Base-by-base conservation (phyloP, 1,140 invertebrate genomes). In the Drosophila oshimai region DNA sequence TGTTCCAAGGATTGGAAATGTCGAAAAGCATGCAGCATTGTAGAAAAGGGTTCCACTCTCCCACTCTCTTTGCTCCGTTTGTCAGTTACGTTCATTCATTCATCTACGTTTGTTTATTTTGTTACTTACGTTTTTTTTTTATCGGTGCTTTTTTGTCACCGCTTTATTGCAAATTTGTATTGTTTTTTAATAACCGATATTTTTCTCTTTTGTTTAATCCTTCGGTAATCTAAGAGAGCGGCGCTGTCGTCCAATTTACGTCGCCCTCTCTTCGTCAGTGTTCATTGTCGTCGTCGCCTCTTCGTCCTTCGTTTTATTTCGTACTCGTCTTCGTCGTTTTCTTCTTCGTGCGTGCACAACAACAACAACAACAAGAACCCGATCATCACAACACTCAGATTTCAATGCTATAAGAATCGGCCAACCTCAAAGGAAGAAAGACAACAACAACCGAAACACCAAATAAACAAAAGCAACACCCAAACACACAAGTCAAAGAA, bases 221-320 rank as follows among this genome's bases (percentile, higher is more conserved):
- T n/a, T n/a, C n/a, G n/a, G n/a, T n/a, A n/a, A n/a, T 18, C 7
- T 0, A 24, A 18, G 17, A 45, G 33, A 68, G 62, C 47, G 64
- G 64, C 64, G 39, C 46, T 53, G 28, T 54, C 70, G 49, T 64
- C 49, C 45, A 47, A 54, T 54, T 49, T 26, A 18, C 44, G 15
- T 60, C 54, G 58, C 26, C 55, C 34, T 58, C 47, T 60, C 69
- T 61, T 57, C 18, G 45, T 71, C 58, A 53, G 28, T 34, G 69
- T 74, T 55, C 44, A 41, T 36, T 37, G 44, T 33, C 53, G 54
- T 65, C 51, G 65, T 72, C 46, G 72, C 60, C 46, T 68, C 69
- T 81, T 57, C 65, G 74, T 81, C 53, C 67, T 83, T 80, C 42
- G 65, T 55, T 55, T 68, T 67, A 45, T 62, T 64, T 72, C 57